These are phyloP conservation scores for Chaetodon auriga DNA, from an alignment of 2,113 vertebrate genomes.

Conservation along the genomic window DNA sequence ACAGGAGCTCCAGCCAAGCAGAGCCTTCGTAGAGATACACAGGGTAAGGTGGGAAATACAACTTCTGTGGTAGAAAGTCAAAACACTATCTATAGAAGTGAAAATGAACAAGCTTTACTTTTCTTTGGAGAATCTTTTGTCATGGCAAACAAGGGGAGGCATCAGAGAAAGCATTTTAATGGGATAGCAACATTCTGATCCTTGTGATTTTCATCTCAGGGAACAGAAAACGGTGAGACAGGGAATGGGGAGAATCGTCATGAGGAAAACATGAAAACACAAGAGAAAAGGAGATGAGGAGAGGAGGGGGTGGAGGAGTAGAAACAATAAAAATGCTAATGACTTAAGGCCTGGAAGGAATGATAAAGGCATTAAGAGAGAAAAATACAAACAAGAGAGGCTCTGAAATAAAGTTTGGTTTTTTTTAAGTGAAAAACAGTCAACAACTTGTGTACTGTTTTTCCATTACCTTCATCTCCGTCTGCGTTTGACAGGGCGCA, in stretches of 20 bases:
- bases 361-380: slow-evolving; percentile 65
- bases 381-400: slow-evolving; percentile 55
- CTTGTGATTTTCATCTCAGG: slow-evolving; percentile 49
- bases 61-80: slow-evolving; percentile 23
- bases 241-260: slow-evolving; percentile 4
- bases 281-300: slow-evolving; percentile 4
- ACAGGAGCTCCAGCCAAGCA: slow-evolving; percentile 20
- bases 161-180: slow-evolving; percentile 51
- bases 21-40: slow-evolving; percentile 1
- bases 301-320: slow-evolving; percentile 35
- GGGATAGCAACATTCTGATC: slow-evolving; percentile 52
- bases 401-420: slow-evolving; percentile 51
- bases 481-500: slow-evolving; percentile 92
- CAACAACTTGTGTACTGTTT: slow-evolving; percentile 36
- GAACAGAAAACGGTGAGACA: slow-evolving; percentile 33
- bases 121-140: slow-evolving; percentile 41
- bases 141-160: slow-evolving; percentile 31
- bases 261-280: slow-evolving; percentile 35
- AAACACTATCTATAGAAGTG: slow-evolving; percentile 33
- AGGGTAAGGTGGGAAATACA: slow-evolving; percentile 12
- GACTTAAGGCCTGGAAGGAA: slow-evolving; percentile 67
- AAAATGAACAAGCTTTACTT: slow-evolving; percentile 57
- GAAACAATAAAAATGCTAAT: slow-evolving; percentile 83
- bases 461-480: slow-evolving; percentile 93
- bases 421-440: slow-evolving; percentile 26